Evolutionary conservation across 30 jellyfish, hydroid and myxozoan genomes (phyloP), one percentile per base, ranked within the genome.

Genomic region (Catostylus mosaicus): DNA sequence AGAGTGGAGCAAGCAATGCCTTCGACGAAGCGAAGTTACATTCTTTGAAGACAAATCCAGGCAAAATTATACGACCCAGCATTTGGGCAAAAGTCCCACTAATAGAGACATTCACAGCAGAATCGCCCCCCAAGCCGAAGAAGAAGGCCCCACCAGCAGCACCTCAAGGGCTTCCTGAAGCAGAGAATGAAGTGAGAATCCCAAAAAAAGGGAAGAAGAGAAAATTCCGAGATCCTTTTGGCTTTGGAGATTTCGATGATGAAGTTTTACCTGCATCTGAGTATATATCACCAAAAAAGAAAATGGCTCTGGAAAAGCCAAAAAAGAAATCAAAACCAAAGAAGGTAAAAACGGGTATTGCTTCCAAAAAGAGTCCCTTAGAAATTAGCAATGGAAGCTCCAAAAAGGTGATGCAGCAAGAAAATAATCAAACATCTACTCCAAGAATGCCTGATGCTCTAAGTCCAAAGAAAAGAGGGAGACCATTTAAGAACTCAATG

Each of bases 31-130:
- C 89, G n/a, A 79, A 47, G 20, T 19, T 26, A 14, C 78, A 77
- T 43, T 36, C 89, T 30, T 9, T 71, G 26, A 63, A 52, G 31
- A 7, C 46, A 5, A 62, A 62, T 35, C 82, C 75, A 0, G 31
- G 61, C 48, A 79, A 79, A 48, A 40, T 77, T 1, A 36, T 62
- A 61, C 68, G 89, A 51, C 89, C 89, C 7, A 79, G 82, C 24
- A 79, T 79, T 23, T 79, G 89, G 89, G 89, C 89, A 10, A 79
- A 79, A 37, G 89, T 79, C 3, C 89, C 89, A 3, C 40, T 79
- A 38, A 30, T 79, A 37, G 89, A 79, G 46, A 26, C 89, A 5
- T 64, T 62, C 20, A 30, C 54, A 30, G 43, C 83, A 29, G 83
- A 72, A 29, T 45, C 89, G 26, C 89, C 89, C 19, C 89, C 63